Evolutionary conservation across 2,113 vertebrate genomes (phyloP).

Genomic region (Calidris pugnax): DNA sequence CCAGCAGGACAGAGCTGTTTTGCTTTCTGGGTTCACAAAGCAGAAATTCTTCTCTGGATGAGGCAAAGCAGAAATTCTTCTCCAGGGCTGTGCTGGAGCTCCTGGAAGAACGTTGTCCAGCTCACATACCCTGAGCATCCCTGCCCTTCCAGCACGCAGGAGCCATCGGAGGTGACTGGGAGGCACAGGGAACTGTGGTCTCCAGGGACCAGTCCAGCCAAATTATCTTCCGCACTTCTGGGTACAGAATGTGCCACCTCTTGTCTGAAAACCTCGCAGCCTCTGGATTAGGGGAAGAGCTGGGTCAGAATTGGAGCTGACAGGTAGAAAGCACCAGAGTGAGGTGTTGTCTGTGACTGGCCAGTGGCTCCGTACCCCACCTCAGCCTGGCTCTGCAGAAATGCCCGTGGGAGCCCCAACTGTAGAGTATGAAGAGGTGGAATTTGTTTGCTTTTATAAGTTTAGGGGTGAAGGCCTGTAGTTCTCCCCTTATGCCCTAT

Average conservation of each 20-base stretch:
- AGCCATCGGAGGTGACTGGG: rapidly evolving
- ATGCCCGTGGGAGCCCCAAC: neutral
- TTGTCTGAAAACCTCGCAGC: neutral
- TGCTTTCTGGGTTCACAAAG: neutral
- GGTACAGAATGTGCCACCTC: neutral
- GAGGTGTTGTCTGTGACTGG: neutral
- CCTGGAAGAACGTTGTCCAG: rapidly evolving
- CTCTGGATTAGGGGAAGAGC: neutral
- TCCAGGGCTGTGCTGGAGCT: neutral
- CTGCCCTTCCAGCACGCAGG: rapidly evolving
- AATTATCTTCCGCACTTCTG: neutral
- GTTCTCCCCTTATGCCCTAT: neutral
- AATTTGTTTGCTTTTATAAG: neutral
- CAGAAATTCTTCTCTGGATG: neutral
- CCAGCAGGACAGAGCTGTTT: neutral
- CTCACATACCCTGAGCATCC: rapidly evolving
- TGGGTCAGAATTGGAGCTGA: neutral
- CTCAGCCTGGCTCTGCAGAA: neutral
- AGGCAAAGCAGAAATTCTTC: neutral
- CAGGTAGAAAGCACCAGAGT: neutral
- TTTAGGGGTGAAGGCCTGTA: rapidly evolving
- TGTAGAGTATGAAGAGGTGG: rapidly evolving
- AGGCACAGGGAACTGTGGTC: neutral
- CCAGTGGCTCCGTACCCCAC: neutral
- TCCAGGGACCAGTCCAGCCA: neutral